phyloP scores from a whole-genome alignment of 37 sponge, comb jelly and placozoan genomes.

The Agelas oroides region DNA sequence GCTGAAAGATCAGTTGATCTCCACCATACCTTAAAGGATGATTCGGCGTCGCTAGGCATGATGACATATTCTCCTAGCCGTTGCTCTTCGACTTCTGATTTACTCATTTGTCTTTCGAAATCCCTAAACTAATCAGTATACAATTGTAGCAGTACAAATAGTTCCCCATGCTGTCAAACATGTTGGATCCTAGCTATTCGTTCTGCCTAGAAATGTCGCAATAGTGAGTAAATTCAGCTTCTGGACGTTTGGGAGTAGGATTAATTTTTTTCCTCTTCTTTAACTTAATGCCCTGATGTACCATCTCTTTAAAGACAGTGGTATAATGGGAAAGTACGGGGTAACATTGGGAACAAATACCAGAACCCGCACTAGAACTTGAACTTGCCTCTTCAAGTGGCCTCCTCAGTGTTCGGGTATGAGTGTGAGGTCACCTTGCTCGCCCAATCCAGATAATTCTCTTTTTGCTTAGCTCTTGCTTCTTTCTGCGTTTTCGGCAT shows the following conservation, averaged over 20 bases:
- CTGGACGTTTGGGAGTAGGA: background rate
- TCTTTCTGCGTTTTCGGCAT: too few relatives aligned
- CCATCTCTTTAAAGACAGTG: background rate
- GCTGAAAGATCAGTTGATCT: background rate
- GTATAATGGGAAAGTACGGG: too few relatives aligned
- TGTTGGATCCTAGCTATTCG: conserved; percentile 36
- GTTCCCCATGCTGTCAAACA: conserved; percentile 50
- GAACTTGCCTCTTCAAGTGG: too few relatives aligned
- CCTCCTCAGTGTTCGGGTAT: too few relatives aligned
- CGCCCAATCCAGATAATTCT: too few relatives aligned
- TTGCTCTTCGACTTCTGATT: conserved; percentile 25
- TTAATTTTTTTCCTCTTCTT: conserved; percentile 8
- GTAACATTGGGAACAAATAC: too few relatives aligned
- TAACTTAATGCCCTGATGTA: conserved; percentile 17
- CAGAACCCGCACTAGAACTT: too few relatives aligned
- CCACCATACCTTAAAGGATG: conserved; percentile 19
- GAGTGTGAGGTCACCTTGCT: too few relatives aligned
- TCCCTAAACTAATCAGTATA: background rate
- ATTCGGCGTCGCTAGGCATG: conserved; percentile 22
- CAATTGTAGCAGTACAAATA: conserved; percentile 27
- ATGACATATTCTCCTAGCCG: conserved; percentile 27
- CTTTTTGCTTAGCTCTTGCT: too few relatives aligned
- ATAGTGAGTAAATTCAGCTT: background rate
- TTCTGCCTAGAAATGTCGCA: conserved; percentile 8
- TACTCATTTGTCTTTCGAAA: conserved; percentile 2